A percentile compares a stretch with the other conserved stretches of the same genome.
Conservation (phyloP, 37 sponge, comb jelly and placozoan genomes). For the Cliona cf. orientalis region DNA sequence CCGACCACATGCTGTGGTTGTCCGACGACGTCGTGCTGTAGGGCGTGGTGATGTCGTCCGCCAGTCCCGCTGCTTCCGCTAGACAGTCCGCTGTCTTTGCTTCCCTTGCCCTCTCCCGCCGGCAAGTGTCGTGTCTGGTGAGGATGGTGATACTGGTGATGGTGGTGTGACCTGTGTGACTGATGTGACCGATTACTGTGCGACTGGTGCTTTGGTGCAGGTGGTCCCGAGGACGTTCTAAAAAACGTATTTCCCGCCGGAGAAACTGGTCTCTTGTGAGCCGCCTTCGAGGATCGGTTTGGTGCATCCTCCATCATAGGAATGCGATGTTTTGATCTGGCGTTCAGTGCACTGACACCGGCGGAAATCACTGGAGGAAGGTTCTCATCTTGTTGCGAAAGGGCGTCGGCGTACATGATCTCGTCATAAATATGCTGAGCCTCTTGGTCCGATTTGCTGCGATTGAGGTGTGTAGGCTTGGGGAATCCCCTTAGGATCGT, state of each 20-base stretch:
- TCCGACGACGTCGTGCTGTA: background rate
- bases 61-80: conserved; percentile 55
- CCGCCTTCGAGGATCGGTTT: background rate
- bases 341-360: background rate
- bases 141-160: background rate
- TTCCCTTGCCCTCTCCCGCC: background rate
- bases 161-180: background rate
- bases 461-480: background rate
- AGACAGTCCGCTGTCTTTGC: conserved; percentile 78
- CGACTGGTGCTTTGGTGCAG: no score
- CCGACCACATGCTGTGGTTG: background rate
- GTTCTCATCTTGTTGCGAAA: conserved; percentile 39
- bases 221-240: background rate
- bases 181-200: no score
- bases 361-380: background rate
- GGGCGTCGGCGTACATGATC: conserved; percentile 42
- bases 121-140: background rate
- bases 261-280: background rate
- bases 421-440: conserved; percentile 60
- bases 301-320: background rate
- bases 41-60: background rate
- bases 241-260: background rate
- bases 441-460: background rate
- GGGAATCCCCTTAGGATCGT: conserved; percentile 37
- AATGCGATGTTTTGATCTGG: background rate